Evolutionary conservation across 1,140 invertebrate species (phyloP).

Genomic region (Drosophila pruinosa): DNA sequence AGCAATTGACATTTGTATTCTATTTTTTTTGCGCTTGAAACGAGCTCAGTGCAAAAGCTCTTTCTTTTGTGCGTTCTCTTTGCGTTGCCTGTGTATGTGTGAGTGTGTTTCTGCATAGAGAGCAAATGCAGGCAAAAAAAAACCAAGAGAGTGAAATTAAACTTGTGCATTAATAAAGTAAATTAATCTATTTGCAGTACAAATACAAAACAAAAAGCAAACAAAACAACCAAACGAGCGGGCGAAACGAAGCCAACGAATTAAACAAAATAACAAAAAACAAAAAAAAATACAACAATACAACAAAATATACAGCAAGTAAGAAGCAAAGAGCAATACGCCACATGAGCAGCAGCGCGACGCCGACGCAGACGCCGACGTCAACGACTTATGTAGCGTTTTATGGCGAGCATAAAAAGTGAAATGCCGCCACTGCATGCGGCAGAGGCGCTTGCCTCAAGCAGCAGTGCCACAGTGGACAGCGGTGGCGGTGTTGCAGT

Average conservation of each 20-base stretch:
- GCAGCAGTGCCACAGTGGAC: constrained; percentile 27
- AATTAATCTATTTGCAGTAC: constrained; percentile 59
- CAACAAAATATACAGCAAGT: constrained; percentile 6
- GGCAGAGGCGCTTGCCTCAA: constrained; percentile 66
- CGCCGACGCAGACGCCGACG: constrained; percentile 18
- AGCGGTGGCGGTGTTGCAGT: constrained; percentile 4
- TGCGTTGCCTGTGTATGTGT: no score
- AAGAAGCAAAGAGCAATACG: neutral
- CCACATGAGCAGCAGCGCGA: constrained; percentile 36
- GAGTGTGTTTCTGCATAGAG: no score
- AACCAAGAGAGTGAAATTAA: constrained; percentile 14
- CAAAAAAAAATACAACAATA: neutral
- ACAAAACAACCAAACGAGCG: constrained; percentile 28
- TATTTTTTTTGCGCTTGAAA: neutral
- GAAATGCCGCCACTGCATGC: constrained; percentile 82
- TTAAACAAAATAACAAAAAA: constrained; percentile 2
- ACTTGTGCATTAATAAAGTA: constrained; percentile 19
- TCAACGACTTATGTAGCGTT: constrained; percentile 63
- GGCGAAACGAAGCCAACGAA: constrained; percentile 57
- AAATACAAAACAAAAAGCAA: constrained; percentile 40
- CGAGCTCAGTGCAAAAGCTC: constrained; percentile 5
- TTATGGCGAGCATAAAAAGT: constrained; percentile 73
- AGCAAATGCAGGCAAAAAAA: neutral
- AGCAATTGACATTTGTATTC: constrained; percentile 4
- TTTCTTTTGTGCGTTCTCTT: neutral